Conservation (phyloP, 2,113 vertebrate genomes). For the Prionailurus viverrinus region DNA sequence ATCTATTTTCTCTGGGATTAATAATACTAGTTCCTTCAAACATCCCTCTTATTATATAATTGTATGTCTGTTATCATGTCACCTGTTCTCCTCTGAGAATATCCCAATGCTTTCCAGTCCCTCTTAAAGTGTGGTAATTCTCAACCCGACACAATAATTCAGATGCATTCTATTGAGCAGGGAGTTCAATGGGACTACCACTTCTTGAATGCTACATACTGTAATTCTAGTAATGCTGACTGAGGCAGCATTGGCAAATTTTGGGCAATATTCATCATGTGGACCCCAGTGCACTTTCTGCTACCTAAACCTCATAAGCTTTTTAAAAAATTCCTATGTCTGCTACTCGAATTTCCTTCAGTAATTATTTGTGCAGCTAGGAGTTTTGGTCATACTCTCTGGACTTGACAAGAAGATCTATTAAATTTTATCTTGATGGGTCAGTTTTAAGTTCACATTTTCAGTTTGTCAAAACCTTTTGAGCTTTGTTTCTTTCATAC, state of each 20-base stretch:
- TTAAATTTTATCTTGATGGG: constrained; percentile 34
- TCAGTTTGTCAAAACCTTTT: constrained; percentile 4
- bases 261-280: constrained; percentile 16
- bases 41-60: constrained; percentile 30
- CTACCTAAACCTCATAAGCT: constrained; percentile 2
- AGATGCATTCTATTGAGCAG: background rate
- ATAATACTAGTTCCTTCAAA: constrained; percentile 35
- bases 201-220: background rate
- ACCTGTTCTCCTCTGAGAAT: constrained; percentile 6
- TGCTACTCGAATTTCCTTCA: constrained; percentile 54
- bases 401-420: constrained; percentile 36
- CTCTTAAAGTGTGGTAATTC: constrained; percentile 37
- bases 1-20: background rate
- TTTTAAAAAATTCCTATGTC: background rate
- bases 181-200: background rate
- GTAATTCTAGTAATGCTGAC: background rate
- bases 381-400: constrained; percentile 7
- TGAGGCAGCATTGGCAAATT: background rate
- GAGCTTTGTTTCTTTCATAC: constrained; percentile 37
- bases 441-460: constrained; percentile 52
- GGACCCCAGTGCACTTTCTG: background rate
- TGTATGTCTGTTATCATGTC: background rate
- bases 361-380: constrained; percentile 8
- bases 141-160: constrained; percentile 24
- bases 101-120: background rate